Percentiles rank a stretch among this genome's conserved stretches.
These are phyloP conservation scores for Antedon bifida DNA, from an alignment of 35 echinoderm and acorn worm genomes.

Conservation along the genomic window DNA sequence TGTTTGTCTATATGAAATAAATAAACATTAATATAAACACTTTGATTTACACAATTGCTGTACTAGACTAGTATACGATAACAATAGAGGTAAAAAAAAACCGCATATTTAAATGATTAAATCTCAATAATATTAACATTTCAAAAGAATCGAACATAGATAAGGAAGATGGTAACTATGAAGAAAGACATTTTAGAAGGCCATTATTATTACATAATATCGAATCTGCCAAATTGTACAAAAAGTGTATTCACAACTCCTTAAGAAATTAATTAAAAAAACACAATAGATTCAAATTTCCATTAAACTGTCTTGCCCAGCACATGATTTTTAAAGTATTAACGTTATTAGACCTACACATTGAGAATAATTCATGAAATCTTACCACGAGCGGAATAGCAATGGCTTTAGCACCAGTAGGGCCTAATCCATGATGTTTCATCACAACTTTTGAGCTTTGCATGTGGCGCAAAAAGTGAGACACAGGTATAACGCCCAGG, in stretches of 20 bases:
- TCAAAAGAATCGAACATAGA: too few relatives aligned
- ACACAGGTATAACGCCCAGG: slow-evolving; percentile 70
- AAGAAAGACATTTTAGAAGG: too few relatives aligned
- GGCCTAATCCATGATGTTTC: slow-evolving; percentile 95
- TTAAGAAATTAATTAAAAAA: too few relatives aligned
- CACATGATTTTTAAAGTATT: too few relatives aligned
- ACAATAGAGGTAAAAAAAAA: neutral
- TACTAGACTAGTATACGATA: neutral
- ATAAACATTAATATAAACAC: neutral
- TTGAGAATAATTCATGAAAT: neutral
- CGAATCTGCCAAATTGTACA: too few relatives aligned
- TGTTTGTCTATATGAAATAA: slow-evolving; percentile 50
- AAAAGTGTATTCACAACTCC: too few relatives aligned
- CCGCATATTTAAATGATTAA: neutral
- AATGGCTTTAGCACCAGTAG: slow-evolving; percentile 77
- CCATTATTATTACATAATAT: too few relatives aligned
- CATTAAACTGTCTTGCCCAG: too few relatives aligned
- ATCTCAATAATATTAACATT: neutral
- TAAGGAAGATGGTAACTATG: too few relatives aligned
- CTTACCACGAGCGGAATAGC: slow-evolving; percentile 82
- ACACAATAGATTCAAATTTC: too few relatives aligned
- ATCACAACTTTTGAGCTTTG: slow-evolving; percentile 44
- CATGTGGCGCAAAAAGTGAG: slow-evolving; percentile 84
- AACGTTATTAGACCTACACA: too few relatives aligned
- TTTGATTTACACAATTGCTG: neutral